Evolutionary conservation across 2,888 invertebrate genomes (phyloP), one percentile per base, ranked within the genome.

Genomic region (Agrochola lychnidis): DNA sequence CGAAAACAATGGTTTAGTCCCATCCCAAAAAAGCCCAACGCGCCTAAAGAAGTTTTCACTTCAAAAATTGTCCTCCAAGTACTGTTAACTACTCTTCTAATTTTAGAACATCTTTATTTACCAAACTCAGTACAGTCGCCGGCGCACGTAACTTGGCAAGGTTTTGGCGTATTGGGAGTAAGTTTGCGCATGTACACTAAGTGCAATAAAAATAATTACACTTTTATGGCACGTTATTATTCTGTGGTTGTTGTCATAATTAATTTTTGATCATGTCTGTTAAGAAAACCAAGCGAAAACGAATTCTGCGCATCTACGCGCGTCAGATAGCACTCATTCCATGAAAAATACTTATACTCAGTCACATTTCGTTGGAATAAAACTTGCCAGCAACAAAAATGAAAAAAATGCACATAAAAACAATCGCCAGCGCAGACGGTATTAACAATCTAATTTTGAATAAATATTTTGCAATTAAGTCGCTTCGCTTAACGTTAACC

Each of bases 401-500:
- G 3, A 30, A 19, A 48, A 30, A n/a, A 30, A 12, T 51, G 5
- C 0, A 6, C 10, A 16, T 16, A 53, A 19, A 59, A 53, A 61
- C 16, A 25, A 25, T 62, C 6, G 30, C 36, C 10, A 45, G 0
- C 14, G 30, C 10, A 51, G 12, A 30, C 7, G 12, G 3, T 80
- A 63, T 40, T 22, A 42, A 10, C 22, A 81, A 14, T 69, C 14
- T 48, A 59, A 76, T 82, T 79, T 76, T 59, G 14, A 68, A 77
- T 78, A 68, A 67, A 57, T 16, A 70, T 51, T 61, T 62, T 64
- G 25, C 66, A 70, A 76, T 82, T 78, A 73, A 74, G 67, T 25
- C 64, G 66, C 62, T 77, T 57, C 68, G 57, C 62, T 80, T 62
- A 62, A 66, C 70, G 59, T 80, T 62, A 62, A 66, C 70, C 30